Base-by-base conservation (phyloP, 2,797 vertebrate species). In the Cynodonichthys magdalenae region DNA sequence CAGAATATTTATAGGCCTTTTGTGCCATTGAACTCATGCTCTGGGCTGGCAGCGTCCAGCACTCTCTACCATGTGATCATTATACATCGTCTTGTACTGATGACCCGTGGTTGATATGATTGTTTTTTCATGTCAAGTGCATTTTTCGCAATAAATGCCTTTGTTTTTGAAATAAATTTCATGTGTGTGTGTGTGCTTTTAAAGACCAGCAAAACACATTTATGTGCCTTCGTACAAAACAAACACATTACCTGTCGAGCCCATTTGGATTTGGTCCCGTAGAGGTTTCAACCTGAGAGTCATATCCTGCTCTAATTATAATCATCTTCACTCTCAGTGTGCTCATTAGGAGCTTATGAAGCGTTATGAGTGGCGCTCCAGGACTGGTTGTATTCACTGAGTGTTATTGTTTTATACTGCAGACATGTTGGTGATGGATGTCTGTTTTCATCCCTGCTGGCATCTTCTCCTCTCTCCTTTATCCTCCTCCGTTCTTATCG, bases 81-180 rank as follows among this genome's bases (percentile, higher is more conserved):
- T 88, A 85, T 88, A 90, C 92, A 93, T 93, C 53, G 92, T 94
- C 92, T 92, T 92, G 93, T 93, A 92, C 87, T 87, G 89, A 92
- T 92, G 92, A 93, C 89, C 87, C 81, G 92, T 93, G 91, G 90
- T 90, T 89, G 87, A 90, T 85, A 91, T 83, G 87, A 87, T 92
- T 91, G 82, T 92, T 92, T 92, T 92, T 92, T 89, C 89, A 93
- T 94, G 92, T 94, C 87, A 92, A 92, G 92, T 93, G 92, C 91
- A 93, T 94, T 94, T 94, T 90, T 90, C 87, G 91, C 92, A 94
- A 94, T 94, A 94, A 94, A 94, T 93, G 93, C 92, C 90, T 92
- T 94, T 93, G 91, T 7, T 87, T 92, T 91, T 87, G 88, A 91
- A 82, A 84, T 65, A 1, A 27, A 65, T 54, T 12, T 47, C 24